Conservation (phyloP, 2,113 vertebrate species). For the Microcebus tavaratra region DNA sequence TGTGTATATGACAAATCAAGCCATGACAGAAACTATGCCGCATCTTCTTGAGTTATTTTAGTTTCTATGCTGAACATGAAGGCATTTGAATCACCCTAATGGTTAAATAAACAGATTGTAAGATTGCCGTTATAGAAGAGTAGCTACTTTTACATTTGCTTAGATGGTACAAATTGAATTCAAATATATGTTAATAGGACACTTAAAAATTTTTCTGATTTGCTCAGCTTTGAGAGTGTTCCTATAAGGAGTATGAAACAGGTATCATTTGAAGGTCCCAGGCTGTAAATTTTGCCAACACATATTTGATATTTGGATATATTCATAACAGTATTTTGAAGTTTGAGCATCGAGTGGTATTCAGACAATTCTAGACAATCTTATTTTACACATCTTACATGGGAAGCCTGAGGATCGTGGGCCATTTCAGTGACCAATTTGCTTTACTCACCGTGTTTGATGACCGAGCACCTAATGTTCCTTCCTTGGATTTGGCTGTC, state of each 20-base stretch:
- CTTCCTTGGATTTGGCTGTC: background rate
- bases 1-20: background rate
- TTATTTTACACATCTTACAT: background rate
- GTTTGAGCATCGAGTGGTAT: background rate
- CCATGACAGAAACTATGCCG: background rate
- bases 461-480: background rate
- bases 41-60: background rate
- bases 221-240: background rate
- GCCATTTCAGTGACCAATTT: background rate
- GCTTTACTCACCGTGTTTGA: background rate
- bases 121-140: background rate
- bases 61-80: background rate
- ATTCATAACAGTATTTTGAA: background rate
- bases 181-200: background rate
- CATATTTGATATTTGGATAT: background rate
- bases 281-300: background rate
- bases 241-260: background rate
- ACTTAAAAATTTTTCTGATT: background rate
- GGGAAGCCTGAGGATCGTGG: background rate
- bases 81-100: background rate
- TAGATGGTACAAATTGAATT: background rate
- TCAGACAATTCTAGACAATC: background rate
- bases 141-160: background rate
- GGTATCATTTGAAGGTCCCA: background rate
- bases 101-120: background rate